A percentile compares a stretch with the other conserved stretches of the same genome.
Conservation (phyloP, 2,113 vertebrate genomes). For the Orcinus orca region DNA sequence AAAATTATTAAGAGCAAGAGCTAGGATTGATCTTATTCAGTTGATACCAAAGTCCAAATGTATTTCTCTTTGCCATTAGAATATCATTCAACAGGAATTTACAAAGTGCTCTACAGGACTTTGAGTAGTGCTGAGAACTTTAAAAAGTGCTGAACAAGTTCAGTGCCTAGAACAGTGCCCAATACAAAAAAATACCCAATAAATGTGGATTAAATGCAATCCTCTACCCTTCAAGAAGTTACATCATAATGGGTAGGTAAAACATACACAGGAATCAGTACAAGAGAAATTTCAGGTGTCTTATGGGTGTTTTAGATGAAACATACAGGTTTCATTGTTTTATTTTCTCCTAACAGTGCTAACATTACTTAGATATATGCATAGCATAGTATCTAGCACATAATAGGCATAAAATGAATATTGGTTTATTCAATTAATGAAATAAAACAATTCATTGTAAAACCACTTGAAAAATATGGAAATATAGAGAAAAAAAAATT, state of each 20-base stretch:
- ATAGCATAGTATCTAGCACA: background rate
- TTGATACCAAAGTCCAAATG: background rate
- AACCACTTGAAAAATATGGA: background rate
- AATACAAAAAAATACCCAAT: background rate
- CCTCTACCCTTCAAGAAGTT: background rate
- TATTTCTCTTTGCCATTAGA: conserved; percentile 6
- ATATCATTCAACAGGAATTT: conserved; percentile 8
- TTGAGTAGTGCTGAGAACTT: background rate
- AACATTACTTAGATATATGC: background rate
- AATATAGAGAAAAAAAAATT: background rate
- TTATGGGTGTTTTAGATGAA: background rate
- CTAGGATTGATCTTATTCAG: background rate
- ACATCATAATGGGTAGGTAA: background rate
- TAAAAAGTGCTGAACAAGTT: background rate
- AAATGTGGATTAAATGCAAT: background rate
- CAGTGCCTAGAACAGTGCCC: background rate
- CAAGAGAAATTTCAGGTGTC: background rate
- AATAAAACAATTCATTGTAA: background rate
- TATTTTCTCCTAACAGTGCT: background rate
- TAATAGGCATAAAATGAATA: background rate
- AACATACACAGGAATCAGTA: background rate
- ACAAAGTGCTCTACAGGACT: background rate
- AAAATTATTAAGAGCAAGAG: background rate
- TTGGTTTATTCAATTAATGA: background rate
- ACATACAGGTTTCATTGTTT: background rate